Conservation (phyloP, 2,113 vertebrate genomes). For the Rhegmatorhina hoffmannsi region DNA sequence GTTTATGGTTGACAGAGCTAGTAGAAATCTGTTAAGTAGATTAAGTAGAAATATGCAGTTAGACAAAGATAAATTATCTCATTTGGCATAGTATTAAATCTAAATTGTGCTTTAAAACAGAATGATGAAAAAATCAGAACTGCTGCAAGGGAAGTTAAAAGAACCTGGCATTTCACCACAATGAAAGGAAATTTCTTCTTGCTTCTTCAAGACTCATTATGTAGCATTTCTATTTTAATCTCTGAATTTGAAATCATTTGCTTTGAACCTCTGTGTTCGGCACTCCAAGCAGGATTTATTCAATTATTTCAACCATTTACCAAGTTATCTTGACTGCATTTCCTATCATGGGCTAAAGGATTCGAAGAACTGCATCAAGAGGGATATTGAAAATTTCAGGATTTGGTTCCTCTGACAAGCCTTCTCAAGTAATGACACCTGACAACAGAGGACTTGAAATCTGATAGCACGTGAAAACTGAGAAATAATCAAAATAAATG, state of each 20-base stretch:
- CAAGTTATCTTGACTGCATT: not conserved
- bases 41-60: slow-evolving; percentile 20
- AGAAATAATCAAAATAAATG: slow-evolving; percentile 3
- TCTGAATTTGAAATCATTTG: slow-evolving; percentile 6
- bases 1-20: slow-evolving; percentile 2
- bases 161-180: not conserved
- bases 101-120: slow-evolving; percentile 22
- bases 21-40: slow-evolving; percentile 36
- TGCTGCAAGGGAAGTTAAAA: not conserved
- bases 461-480: not conserved
- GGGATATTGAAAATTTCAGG: not conserved
- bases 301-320: slow-evolving; percentile 42
- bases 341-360: not conserved
- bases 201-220: not conserved
- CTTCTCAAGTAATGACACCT: slow-evolving; percentile 27
- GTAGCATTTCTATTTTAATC: slow-evolving; percentile 23
- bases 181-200: not conserved
- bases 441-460: not conserved
- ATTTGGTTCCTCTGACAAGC: slow-evolving; percentile 4
- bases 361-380: slow-evolving; percentile 35
- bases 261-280: slow-evolving; percentile 30
- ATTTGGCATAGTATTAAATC: slow-evolving; percentile 2
- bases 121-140: not conserved
- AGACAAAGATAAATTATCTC: slow-evolving; percentile 41
- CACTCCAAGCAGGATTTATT: slow-evolving; percentile 32